Conservation (phyloP, 2,797 vertebrate genomes). For the Anas acuta region DNA sequence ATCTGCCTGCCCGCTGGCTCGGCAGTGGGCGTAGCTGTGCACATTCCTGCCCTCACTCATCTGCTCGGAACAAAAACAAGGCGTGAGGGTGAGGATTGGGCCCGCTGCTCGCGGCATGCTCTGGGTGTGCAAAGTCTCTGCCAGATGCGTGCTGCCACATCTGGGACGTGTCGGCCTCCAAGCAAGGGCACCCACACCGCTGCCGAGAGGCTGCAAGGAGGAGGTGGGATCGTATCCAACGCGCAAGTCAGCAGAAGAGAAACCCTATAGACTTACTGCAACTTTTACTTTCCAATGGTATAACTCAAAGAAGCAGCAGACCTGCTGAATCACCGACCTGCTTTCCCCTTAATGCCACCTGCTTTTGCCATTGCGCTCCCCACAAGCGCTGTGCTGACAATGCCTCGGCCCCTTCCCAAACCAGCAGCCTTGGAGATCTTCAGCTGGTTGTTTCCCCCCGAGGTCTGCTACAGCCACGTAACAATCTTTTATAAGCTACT, state of each 20-base stretch:
- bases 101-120: fast-evolving
- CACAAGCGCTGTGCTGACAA: background rate
- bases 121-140: background rate
- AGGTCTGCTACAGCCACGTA: background rate
- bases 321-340: background rate
- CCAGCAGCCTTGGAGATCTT: background rate
- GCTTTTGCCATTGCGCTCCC: background rate
- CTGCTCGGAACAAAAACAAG: too few relatives aligned
- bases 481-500: background rate
- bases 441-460: background rate
- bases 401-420: background rate
- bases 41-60: background rate
- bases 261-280: background rate
- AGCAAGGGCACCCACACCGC: background rate
- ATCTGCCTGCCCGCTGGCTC: background rate
- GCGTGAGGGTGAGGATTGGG: background rate
- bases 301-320: background rate
- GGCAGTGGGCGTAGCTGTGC: background rate
- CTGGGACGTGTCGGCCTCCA: background rate
- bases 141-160: background rate
- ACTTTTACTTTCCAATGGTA: background rate
- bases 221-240: background rate
- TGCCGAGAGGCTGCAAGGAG: background rate
- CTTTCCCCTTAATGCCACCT: background rate
- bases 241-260: background rate